phyloP scores from a whole-genome alignment of 2,888 invertebrate genomes.

The Harpalus rufipes region DNA sequence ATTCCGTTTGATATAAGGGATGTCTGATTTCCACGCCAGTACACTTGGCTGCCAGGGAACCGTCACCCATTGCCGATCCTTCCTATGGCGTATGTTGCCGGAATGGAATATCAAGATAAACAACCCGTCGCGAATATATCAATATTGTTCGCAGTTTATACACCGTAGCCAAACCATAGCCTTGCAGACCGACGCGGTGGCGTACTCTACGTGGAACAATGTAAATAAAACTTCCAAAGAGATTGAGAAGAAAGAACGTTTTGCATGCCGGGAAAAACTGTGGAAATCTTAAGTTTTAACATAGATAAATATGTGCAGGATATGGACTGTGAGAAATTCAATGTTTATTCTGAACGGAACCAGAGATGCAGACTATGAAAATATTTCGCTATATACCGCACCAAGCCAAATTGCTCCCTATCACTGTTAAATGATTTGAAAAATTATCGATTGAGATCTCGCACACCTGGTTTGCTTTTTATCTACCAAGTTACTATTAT shows the following conservation, averaged over 20 bases:
- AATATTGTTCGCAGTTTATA: slow-evolving; percentile 60
- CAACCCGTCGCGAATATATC: slow-evolving; percentile 52
- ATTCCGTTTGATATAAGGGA: slow-evolving; percentile 64
- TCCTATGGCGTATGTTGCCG: slow-evolving; percentile 12
- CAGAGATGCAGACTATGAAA: slow-evolving; percentile 19
- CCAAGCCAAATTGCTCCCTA: background rate
- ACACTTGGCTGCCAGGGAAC: slow-evolving; percentile 55
- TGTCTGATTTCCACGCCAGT: slow-evolving; percentile 63
- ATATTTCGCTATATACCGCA: slow-evolving; percentile 17
- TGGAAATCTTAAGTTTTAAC: slow-evolving; percentile 51
- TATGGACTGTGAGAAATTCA: slow-evolving; percentile 47
- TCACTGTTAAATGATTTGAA: slow-evolving; percentile 15
- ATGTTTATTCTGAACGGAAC: slow-evolving; percentile 42
- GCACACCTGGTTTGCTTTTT: background rate
- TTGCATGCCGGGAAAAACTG: slow-evolving; percentile 49
- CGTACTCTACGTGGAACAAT: slow-evolving; percentile 35
- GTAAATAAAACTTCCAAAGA: slow-evolving; percentile 51
- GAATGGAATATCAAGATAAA: slow-evolving; percentile 64
- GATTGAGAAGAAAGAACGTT: slow-evolving; percentile 46
- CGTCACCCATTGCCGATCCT: slow-evolving; percentile 28
- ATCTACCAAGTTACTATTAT: background rate
- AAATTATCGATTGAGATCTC: slow-evolving; percentile 13
- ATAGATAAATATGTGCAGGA: slow-evolving; percentile 51
- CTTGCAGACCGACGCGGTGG: too few relatives aligned
- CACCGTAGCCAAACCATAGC: slow-evolving; percentile 1